These are phyloP conservation scores for Theonella swinhoei DNA, from an alignment of 37 sponge, comb jelly and placozoan genomes.

Conservation along the genomic window DNA sequence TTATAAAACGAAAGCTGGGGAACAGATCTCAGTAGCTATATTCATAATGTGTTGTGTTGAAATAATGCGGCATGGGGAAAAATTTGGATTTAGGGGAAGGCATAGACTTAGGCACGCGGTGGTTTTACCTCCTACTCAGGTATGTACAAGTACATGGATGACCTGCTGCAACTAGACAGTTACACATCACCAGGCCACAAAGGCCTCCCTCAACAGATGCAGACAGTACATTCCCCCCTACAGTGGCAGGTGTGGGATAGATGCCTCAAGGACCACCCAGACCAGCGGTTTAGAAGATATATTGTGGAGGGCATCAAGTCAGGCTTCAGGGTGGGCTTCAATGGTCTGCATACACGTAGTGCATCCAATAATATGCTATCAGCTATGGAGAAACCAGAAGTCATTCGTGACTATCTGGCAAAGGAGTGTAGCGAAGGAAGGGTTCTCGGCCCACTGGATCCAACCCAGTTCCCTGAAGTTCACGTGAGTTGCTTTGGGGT, in stretches of 20 bases:
- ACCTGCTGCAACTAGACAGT: neutral
- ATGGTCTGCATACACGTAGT: neutral
- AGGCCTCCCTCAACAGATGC: neutral
- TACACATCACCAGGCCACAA: neutral
- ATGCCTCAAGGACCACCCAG: neutral
- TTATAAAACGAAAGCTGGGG: no score
- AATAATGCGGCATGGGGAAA: no score
- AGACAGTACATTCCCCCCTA: neutral
- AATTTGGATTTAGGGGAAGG: no score
- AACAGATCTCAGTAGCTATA: no score
- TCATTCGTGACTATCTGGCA: neutral
- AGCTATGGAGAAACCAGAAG: neutral
- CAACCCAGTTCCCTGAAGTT: neutral
- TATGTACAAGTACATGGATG: neutral
- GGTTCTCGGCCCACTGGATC: slow-evolving; percentile 1
- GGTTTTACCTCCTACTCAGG: no score
- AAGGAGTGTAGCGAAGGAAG: slow-evolving; percentile 8
- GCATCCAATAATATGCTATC: neutral
- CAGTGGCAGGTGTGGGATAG: neutral
- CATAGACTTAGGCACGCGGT: no score
- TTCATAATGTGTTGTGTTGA: no score
- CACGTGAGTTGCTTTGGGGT: slow-evolving; percentile 4
- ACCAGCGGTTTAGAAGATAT: neutral
- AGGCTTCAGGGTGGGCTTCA: slow-evolving; percentile 13
- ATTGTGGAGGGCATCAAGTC: neutral